Conservation (phyloP, 2,797 vertebrate species). For the Peromyscus attwateri region DNA sequence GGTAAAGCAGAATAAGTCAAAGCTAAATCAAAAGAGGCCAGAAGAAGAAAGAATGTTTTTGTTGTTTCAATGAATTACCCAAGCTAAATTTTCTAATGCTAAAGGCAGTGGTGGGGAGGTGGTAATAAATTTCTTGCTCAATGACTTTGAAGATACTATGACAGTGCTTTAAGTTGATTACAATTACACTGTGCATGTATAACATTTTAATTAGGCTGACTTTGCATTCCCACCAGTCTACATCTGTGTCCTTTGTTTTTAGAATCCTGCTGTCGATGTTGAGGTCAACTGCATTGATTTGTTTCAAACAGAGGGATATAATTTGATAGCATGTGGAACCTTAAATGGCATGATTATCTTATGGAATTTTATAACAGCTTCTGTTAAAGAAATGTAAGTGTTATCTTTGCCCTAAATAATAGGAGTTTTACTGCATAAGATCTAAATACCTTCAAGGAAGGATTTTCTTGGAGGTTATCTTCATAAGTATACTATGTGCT, state of each 20-base stretch:
- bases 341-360: slow-evolving; percentile 85
- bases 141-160: not conserved
- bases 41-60: not conserved
- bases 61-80: slow-evolving; percentile 7
- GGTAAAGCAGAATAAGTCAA: not conserved
- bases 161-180: not conserved
- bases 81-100: slow-evolving; percentile 20
- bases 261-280: slow-evolving; percentile 71
- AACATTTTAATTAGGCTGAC: not conserved
- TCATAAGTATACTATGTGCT: not conserved
- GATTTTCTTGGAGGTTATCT: not conserved
- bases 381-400: slow-evolving; percentile 88
- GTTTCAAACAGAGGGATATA: slow-evolving; percentile 83
- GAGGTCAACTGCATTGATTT: slow-evolving; percentile 87
- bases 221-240: not conserved
- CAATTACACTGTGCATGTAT: not conserved
- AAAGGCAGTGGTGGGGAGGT: not conserved
- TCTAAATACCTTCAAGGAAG: slow-evolving; percentile 6
- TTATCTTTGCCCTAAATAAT: slow-evolving; percentile 58
- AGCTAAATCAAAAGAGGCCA: not conserved
- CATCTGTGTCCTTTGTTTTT: slow-evolving; percentile 53
- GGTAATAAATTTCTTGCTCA: not conserved
- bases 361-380: slow-evolving; percentile 86
- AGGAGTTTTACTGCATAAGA: not conserved
- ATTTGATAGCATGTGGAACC: slow-evolving; percentile 85